These are phyloP conservation scores for Entelurus aequoreus DNA, from an alignment of 2,113 vertebrate species.

Conservation along the genomic window DNA sequence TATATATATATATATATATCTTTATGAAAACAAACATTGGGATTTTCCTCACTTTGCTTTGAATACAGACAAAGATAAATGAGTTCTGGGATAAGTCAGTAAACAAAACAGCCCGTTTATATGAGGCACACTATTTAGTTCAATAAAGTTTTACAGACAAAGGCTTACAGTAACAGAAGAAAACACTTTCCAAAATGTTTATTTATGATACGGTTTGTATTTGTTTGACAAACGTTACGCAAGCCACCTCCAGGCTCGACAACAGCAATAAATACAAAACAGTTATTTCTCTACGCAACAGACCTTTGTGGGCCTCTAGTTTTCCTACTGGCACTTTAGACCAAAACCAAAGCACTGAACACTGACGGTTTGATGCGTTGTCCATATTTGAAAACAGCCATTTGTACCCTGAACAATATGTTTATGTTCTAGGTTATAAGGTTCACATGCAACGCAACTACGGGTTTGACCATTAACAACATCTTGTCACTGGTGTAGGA, in stretches of 20 bases:
- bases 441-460: conserved; percentile 6
- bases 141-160: conserved; percentile 6
- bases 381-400: conserved; percentile 1
- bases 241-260: conserved; percentile 20
- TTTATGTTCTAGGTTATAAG: conserved; percentile 16
- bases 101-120: conserved; percentile 4
- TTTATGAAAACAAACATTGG: conserved; percentile 36
- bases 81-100: background rate
- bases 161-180: conserved; percentile 15
- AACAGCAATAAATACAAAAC: conserved; percentile 33
- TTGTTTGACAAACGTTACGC: conserved; percentile 18
- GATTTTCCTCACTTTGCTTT: conserved; percentile 28
- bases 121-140: background rate
- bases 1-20: too few species aligned
- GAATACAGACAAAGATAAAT: conserved; percentile 17
- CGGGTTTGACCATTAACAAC: background rate
- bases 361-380: conserved; percentile 8
- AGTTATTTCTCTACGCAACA: conserved; percentile 36
- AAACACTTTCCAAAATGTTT: conserved; percentile 22
- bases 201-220: conserved; percentile 29
- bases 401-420: conserved; percentile 20
- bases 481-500: too few species aligned
- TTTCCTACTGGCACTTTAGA: conserved; percentile 24
- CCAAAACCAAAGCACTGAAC: conserved; percentile 26
- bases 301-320: conserved; percentile 18